phyloP scores from a whole-genome alignment of 2,888 invertebrate genomes.

The Chelonus formosanus region DNA sequence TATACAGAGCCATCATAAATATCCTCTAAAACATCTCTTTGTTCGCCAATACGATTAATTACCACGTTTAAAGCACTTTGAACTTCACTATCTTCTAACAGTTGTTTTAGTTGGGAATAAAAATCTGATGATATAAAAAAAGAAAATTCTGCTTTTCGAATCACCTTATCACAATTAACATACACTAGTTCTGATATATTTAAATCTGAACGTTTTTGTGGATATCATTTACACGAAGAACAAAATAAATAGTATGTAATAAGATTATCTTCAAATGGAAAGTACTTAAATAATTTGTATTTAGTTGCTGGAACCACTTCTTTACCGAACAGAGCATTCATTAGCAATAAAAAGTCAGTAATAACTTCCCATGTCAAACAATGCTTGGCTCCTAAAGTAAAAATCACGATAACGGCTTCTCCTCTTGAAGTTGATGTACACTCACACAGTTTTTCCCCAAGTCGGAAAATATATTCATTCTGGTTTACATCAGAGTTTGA shows the following conservation, averaged over 20 bases:
- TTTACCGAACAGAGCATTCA: no score
- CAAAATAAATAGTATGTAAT: constrained; percentile 18
- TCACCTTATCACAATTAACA: constrained; percentile 9
- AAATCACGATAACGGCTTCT: no score
- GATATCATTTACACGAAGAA: not conserved
- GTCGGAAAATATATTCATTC: no score
- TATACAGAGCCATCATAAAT: no score
- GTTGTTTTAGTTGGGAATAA: not conserved
- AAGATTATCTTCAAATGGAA: not conserved
- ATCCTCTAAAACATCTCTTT: not conserved
- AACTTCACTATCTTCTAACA: constrained; percentile 7
- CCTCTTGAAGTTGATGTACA: no score
- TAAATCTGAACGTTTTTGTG: constrained; percentile 1
- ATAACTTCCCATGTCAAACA: no score
- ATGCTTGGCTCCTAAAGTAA: no score
- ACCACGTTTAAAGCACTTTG: no score
- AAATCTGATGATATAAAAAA: constrained; percentile 12
- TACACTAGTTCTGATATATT: not conserved
- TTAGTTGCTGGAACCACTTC: constrained; percentile 21
- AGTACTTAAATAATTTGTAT: constrained; percentile 21
- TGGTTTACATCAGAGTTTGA: no score
- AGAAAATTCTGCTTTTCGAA: not conserved
- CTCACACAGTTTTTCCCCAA: no score
- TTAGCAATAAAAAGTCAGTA: no score
- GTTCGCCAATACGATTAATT: no score